Base-by-base conservation (phyloP, 1,140 invertebrate genomes). In the Anagrus nilaparvatae region DNA sequence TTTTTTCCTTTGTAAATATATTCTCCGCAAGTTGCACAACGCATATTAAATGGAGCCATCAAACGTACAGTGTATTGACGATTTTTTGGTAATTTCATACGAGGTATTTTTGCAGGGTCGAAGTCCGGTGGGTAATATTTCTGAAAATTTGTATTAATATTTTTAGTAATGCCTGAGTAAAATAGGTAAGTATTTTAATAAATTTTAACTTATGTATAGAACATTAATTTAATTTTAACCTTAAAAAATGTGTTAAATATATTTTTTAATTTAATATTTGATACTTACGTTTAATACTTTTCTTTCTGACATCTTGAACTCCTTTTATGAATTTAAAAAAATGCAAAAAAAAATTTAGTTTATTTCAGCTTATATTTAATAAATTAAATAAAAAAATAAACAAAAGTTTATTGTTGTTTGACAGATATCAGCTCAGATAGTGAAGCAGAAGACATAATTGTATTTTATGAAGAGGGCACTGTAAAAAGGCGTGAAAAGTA, bases 61-160 rank as follows among this genome's bases (percentile, higher is more conserved):
- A 97, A 76, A 52, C 97, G 79, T 27, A 99, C 97, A 14, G 86
- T 90, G 59, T 97, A 99, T 64, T 97, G 93, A n/a, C 87, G 69
- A 69, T 98, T 98, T 63, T 87, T 87, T 19, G 87, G 81, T 55
- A 91, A 76, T 80, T 94, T 93, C 74, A 94, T 87, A 44, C 95
- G 87, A 53, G 96, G 95, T 19, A 99, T 97, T 71, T 99, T 98
- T 14, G 90, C 89, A 1, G 97, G 97, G 84, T 99, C 97, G 67
- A 98, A 99, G 77, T 99, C 96, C 57, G 97, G 95, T 0, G 97
- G 97, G 73, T 99, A 99, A 64, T 99, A 99, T 94, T 99, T 99
- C 88, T 97, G 61, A 46, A 75, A 74, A 56, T 25, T 40, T 30
- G n/a, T 12, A 29, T 21, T 8, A 19, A 10, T 31, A 28, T 16